phyloP scores from a whole-genome alignment of 2,113 vertebrate genomes.

The Nymphicus hollandicus region DNA sequence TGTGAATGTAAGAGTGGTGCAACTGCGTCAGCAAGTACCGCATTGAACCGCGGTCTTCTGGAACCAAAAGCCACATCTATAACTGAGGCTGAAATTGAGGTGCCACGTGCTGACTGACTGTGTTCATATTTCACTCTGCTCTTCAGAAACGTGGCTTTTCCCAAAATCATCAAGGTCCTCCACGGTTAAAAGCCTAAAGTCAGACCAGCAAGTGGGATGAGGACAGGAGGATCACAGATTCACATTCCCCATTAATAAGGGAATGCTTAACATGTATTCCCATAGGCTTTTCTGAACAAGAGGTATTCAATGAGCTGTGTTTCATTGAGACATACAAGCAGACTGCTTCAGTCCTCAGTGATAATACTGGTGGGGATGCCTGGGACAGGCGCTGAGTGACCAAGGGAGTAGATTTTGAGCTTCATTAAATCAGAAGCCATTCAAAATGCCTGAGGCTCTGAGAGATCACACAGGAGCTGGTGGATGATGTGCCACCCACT shows the following conservation, averaged over 20 bases:
- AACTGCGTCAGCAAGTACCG: background rate
- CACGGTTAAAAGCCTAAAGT: background rate
- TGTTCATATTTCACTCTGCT: background rate
- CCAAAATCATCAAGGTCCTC: background rate
- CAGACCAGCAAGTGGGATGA: background rate
- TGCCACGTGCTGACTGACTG: rapidly evolving
- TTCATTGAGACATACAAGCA: rapidly evolving
- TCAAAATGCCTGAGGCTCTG: background rate
- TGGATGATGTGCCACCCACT: background rate
- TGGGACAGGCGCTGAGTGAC: background rate
- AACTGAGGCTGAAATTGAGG: background rate
- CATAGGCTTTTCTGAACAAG: background rate
- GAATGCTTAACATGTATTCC: background rate
- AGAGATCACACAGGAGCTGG: background rate
- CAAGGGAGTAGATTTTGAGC: background rate
- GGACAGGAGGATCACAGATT: background rate
- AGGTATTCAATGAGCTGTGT: background rate
- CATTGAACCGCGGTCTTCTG: background rate
- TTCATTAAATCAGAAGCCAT: background rate
- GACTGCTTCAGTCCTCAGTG: background rate
- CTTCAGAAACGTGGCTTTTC: background rate
- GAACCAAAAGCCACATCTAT: background rate
- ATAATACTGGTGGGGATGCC: background rate
- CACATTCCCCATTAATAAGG: background rate
- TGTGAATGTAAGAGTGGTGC: background rate